Percentiles rank a stretch among this genome's conserved stretches.
Conservation (phyloP, 2,797 vertebrate species). For the Acrossocheilus fasciatus region DNA sequence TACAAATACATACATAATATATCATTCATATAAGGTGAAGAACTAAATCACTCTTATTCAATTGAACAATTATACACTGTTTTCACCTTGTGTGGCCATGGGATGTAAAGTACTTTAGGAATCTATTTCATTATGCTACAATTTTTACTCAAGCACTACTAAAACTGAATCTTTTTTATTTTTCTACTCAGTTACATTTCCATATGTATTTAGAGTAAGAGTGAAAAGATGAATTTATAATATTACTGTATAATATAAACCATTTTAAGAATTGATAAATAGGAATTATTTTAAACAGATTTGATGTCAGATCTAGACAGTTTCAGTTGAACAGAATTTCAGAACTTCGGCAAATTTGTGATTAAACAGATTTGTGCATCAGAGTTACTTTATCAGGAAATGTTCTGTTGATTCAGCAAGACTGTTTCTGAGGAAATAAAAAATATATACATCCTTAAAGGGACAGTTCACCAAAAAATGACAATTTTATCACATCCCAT, state of each 20-base stretch:
- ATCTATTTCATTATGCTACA: not conserved
- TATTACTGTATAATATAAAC: not conserved
- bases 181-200: not conserved
- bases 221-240: not conserved
- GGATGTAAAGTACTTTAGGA: not conserved
- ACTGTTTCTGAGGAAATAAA: not conserved
- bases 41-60: constrained; percentile 6
- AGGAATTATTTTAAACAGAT: not conserved
- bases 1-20: not conserved
- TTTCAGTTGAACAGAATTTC: not conserved
- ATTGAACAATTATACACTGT: not conserved
- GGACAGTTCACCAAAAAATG: not conserved
- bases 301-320: not conserved
- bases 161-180: not conserved
- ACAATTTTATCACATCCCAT: not conserved
- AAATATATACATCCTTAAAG: no score
- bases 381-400: not conserved
- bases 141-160: not conserved
- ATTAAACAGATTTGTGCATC: not conserved
- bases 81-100: not conserved
- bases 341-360: not conserved
- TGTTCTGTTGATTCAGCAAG: not conserved
- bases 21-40: not conserved
- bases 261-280: not conserved
- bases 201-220: not conserved